These are phyloP conservation scores for Rapana venosa DNA, from an alignment of 2,888 invertebrate species.

Conservation along the genomic window DNA sequence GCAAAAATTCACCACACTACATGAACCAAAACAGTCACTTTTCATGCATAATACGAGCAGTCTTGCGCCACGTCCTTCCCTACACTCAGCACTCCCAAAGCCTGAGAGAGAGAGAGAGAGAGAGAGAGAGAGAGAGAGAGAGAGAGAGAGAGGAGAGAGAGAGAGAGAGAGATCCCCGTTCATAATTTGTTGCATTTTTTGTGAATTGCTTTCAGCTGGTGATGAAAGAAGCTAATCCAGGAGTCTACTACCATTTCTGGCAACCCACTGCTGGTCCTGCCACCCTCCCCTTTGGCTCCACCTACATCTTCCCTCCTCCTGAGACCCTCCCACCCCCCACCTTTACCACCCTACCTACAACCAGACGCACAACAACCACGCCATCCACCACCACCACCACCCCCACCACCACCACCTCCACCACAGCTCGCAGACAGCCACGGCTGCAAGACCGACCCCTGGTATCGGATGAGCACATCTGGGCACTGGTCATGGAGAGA, in stretches of 20 bases:
- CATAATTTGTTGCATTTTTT: neutral
- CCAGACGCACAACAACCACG: neutral
- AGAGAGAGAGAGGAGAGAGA: neutral
- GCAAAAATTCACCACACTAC: no score
- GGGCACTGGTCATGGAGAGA: slow-evolving; percentile 8
- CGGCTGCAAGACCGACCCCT: neutral
- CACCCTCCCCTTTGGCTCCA: slow-evolving; percentile 31
- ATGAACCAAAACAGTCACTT: no score
- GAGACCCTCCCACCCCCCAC: neutral
- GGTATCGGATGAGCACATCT: slow-evolving; percentile 9
- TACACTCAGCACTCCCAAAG: neutral
- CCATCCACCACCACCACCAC: neutral
- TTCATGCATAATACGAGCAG: no score
- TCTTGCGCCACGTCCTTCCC: no score
- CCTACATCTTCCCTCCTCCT: slow-evolving; percentile 16
- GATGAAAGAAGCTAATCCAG: slow-evolving; percentile 16
- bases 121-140: neutral
- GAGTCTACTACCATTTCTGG: slow-evolving; percentile 38
- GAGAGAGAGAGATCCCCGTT: neutral
- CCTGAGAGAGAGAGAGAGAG: neutral
- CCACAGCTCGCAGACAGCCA: neutral
- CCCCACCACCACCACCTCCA: neutral
- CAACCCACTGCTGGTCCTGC: neutral
- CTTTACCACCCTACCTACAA: neutral
- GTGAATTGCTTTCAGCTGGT: neutral